Evolutionary conservation across 2,888 invertebrate genomes (phyloP).

Genomic region (Agrochola circellaris): DNA sequence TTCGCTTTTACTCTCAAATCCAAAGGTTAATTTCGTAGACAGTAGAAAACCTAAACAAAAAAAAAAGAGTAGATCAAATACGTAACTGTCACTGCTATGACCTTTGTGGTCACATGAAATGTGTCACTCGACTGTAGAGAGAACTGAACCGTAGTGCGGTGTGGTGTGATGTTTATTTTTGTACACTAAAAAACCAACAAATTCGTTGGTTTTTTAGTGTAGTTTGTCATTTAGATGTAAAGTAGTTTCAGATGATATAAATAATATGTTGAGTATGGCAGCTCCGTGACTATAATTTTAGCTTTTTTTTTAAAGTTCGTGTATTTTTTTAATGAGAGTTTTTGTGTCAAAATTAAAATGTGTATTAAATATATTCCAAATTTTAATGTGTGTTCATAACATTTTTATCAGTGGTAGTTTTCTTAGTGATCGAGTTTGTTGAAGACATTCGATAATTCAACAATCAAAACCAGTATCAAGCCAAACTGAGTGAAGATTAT

Average conservation of each 20-base stretch:
- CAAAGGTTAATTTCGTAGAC: no score
- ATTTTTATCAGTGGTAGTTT: background rate
- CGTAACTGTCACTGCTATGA: slow-evolving; percentile 23
- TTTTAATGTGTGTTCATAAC: background rate
- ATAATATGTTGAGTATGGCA: background rate
- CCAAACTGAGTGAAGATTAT: background rate
- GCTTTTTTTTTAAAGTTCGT: background rate
- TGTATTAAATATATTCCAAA: background rate
- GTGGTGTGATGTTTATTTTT: slow-evolving; percentile 48
- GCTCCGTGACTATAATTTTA: slow-evolving; percentile 26
- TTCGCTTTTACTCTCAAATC: background rate
- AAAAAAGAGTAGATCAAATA: slow-evolving; percentile 13
- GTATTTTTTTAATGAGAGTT: background rate
- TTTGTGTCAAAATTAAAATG: background rate
- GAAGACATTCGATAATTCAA: background rate
- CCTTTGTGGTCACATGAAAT: slow-evolving; percentile 57
- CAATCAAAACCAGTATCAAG: background rate
- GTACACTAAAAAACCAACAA: no score
- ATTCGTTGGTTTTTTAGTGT: slow-evolving; percentile 2
- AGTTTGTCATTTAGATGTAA: slow-evolving; percentile 16
- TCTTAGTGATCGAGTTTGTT: background rate
- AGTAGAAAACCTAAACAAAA: background rate
- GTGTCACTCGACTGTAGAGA: slow-evolving; percentile 49
- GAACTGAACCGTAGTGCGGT: slow-evolving; percentile 15
- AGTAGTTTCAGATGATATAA: background rate